Base-by-base conservation (phyloP, 2,888 invertebrate genomes). In the Cheilosia pagana region DNA sequence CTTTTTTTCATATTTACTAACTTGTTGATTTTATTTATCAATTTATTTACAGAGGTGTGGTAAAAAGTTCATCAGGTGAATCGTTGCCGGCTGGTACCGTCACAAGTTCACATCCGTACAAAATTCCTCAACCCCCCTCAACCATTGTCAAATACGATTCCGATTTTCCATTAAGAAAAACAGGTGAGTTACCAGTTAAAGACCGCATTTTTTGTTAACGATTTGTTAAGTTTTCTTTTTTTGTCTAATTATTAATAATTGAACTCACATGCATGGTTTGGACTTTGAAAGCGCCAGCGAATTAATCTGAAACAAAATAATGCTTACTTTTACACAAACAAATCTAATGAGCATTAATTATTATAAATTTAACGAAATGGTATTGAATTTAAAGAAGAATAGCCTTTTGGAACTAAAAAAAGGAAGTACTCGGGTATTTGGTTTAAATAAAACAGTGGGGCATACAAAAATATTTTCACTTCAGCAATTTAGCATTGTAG, bases 91-190 rank as follows among this genome's bases (percentile, higher is more conserved):
- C 93, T 76, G 93, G 94, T 82, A 93, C 94, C 50, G 92, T 93
- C 65, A 94, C 94, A 82, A 93, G 93, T 85, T 93, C 94, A 87
- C 95, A 95, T 92, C 95, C 95, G 1, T 95, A 95, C 92, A 93
- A 95, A 89, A 93, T 95, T 92, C 94, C 95, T 52, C 95, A 94
- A 88, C 93, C 95, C 87, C 93, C 93, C 88, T 92, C 87, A 89
- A 88, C 92, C 50, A 87, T 93, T 87, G 88, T 92, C 86, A 92
- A 92, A 90, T 92, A 92, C 89, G 92, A 92, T 88, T 90, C 92
- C 82, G 98, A 98, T 93, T 98, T 97, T 92, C 98, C 98, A 63
- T 94, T 98, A 53, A 93, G 98, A 89, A 98, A 98, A 94, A 98
- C 98, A 93, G 98, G 98, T 98, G 93, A 92, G 93, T 89, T 19